These are phyloP conservation scores for Drosophila tani DNA, from an alignment of 1,140 invertebrate genomes.

Conservation along the genomic window DNA sequence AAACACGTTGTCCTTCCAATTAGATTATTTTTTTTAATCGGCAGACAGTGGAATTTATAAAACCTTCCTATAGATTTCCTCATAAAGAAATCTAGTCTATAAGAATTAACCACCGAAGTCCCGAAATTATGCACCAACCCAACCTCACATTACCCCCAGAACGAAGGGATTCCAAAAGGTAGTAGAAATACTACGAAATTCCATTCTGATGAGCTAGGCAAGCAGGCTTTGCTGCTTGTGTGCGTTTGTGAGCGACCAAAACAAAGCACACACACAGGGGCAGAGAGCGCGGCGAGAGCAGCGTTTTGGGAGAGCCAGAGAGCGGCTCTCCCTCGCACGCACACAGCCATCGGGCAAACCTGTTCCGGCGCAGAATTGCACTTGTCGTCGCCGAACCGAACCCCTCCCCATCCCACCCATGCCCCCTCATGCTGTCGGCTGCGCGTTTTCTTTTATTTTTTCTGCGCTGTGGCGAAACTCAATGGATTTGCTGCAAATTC, in stretches of 20 bases:
- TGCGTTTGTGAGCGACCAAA: slow-evolving; percentile 74
- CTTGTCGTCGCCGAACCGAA: slow-evolving; percentile 58
- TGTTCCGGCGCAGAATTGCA: slow-evolving; percentile 80
- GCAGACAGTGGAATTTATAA: too few species aligned
- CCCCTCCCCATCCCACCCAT: not conserved
- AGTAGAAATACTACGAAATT: slow-evolving; percentile 62
- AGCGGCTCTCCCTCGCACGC: slow-evolving; percentile 25
- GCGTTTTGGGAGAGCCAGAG: slow-evolving; percentile 30
- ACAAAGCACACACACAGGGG: slow-evolving; percentile 73
- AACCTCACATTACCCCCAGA: not conserved
- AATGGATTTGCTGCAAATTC: slow-evolving; percentile 83
- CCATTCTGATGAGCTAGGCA: slow-evolving; percentile 2
- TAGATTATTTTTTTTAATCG: too few species aligned
- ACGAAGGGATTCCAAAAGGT: slow-evolving; percentile 27
- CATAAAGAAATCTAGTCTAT: too few species aligned
- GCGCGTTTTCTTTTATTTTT: slow-evolving; percentile 81
- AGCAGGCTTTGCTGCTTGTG: slow-evolving; percentile 10
- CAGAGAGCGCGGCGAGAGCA: slow-evolving; percentile 29
- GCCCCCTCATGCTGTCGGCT: slow-evolving; percentile 42
- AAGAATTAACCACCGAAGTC: too few species aligned
- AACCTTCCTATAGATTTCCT: too few species aligned
- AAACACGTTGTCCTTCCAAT: too few species aligned
- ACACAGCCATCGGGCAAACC: slow-evolving; percentile 55
- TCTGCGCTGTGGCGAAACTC: slow-evolving; percentile 78
- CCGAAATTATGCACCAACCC: too few species aligned